Evolutionary conservation across 2,797 vertebrate genomes (phyloP).

Genomic region (Sternotherus odoratus): DNA sequence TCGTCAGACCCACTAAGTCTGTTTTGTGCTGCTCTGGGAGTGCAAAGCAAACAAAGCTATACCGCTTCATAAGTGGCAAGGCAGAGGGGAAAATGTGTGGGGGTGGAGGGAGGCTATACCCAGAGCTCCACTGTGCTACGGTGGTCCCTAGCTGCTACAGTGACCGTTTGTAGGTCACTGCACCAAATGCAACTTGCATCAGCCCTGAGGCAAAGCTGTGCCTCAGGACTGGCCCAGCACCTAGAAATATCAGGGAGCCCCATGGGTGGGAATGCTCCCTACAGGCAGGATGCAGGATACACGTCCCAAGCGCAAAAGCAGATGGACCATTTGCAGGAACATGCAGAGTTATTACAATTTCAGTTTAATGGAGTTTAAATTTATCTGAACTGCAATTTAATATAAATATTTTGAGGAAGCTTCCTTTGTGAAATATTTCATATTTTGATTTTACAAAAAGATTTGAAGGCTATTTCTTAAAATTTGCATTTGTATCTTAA

Average conservation of each 20-base stretch:
- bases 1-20: background rate
- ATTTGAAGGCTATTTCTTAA: background rate
- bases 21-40: background rate
- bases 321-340: background rate
- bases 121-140: background rate
- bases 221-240: fast-evolving
- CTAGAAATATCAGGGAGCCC: background rate
- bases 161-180: fast-evolving
- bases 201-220: background rate
- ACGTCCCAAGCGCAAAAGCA: background rate
- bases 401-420: background rate
- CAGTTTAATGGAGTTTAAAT: background rate
- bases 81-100: background rate
- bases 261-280: fast-evolving
- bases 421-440: background rate
- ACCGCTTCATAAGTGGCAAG: background rate
- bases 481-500: background rate
- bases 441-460: background rate
- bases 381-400: background rate
- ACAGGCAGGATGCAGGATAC: background rate
- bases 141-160: background rate
- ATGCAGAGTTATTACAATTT: background rate
- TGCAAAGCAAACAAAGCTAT: background rate
- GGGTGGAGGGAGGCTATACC: background rate
- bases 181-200: background rate